Evolutionary conservation across 2,113 vertebrate species (phyloP).

Genomic region (Tor tambroides): DNA sequence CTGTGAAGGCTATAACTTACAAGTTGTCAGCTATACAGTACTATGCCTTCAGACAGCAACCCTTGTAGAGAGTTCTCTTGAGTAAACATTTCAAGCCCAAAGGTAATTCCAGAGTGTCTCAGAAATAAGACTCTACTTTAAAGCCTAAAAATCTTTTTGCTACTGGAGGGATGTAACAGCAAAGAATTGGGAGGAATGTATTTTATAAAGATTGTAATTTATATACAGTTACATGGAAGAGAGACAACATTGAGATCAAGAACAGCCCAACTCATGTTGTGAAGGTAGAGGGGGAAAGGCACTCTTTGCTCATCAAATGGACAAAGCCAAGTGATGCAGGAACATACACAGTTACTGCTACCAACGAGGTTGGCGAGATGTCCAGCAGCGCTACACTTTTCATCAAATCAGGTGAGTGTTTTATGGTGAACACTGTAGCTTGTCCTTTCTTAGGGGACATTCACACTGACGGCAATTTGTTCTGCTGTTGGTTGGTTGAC

Average conservation of each 20-base stretch:
- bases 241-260: constrained; percentile 76
- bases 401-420: constrained; percentile 83
- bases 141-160: no score
- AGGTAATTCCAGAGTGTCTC: not conserved
- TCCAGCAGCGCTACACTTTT: constrained; percentile 84
- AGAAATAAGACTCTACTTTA: not conserved
- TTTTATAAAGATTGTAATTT: no score
- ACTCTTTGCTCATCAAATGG: constrained; percentile 86
- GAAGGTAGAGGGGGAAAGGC: constrained; percentile 90
- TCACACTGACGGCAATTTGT: not conserved
- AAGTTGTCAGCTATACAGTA: not conserved
- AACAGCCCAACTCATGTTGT: constrained; percentile 76
- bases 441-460: not conserved
- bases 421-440: not conserved
- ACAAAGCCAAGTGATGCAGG: constrained; percentile 82
- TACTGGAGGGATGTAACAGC: not conserved
- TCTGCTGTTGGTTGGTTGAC: not conserved
- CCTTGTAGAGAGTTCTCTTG: not conserved
- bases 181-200: no score
- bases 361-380: constrained; percentile 86
- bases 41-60: not conserved
- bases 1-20: not conserved
- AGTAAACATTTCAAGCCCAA: no score
- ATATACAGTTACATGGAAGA: constrained; percentile 85
- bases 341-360: constrained; percentile 84